Evolutionary conservation across 2,797 vertebrate species (phyloP).

Genomic region (Parambassis ranga): DNA sequence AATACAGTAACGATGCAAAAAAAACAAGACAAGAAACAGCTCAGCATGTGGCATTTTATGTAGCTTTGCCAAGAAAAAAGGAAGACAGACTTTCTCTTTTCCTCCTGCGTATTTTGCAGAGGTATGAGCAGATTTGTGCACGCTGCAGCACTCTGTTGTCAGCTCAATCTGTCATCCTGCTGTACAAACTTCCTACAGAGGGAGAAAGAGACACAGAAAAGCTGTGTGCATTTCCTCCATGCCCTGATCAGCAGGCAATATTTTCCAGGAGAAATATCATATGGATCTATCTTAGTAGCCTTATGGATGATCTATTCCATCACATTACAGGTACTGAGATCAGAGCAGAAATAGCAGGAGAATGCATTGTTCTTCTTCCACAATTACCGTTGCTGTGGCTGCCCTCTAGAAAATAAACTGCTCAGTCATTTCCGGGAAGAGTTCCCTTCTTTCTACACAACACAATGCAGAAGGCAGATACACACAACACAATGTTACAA

Average conservation of each 20-base stretch:
- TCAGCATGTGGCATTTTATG: background rate
- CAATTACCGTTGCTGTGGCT: too few species aligned
- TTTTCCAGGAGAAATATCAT: conserved; percentile 1
- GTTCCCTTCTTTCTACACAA: too few species aligned
- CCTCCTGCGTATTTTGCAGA: background rate
- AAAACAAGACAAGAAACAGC: background rate
- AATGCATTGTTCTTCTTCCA: too few species aligned
- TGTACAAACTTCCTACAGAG: background rate
- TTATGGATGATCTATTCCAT: background rate
- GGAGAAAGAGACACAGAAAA: background rate
- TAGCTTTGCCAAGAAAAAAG: background rate
- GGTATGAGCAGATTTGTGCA: conserved; percentile 13
- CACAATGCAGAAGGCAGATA: too few species aligned
- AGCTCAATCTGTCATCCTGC: conserved; percentile 26
- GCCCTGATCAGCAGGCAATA: background rate
- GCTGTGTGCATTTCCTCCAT: background rate
- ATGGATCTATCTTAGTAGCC: background rate
- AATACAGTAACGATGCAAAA: background rate
- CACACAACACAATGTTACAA: too few species aligned
- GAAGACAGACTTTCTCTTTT: background rate
- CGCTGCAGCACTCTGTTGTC: conserved; percentile 6
- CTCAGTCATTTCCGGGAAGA: too few species aligned
- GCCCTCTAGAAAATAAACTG: too few species aligned
- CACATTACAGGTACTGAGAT: too few species aligned
- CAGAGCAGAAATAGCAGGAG: too few species aligned